These are phyloP conservation scores for Mus spretus DNA, from an alignment of 2,797 vertebrate species.

Conservation along the genomic window DNA sequence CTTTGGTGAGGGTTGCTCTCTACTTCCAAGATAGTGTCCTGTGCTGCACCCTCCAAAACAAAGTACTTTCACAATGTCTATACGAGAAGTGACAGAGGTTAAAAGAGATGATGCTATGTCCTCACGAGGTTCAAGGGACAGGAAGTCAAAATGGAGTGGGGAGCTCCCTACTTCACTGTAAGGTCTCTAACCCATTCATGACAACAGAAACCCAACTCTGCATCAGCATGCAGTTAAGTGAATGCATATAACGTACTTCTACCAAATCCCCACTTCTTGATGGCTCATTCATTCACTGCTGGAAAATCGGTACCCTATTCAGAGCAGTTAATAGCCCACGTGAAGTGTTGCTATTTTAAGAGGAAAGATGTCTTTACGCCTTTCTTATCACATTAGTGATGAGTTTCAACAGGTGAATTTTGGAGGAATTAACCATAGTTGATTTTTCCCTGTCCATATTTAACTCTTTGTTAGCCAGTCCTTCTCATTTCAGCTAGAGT, in stretches of 20 bases:
- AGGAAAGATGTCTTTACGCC: constrained; percentile 78
- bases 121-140: neutral
- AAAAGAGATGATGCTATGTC: neutral
- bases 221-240: constrained; percentile 80
- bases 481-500: neutral
- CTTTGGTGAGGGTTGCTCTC: neutral
- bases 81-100: neutral
- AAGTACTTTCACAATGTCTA: neutral
- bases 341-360: constrained; percentile 75
- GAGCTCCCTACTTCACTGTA: neutral
- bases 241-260: constrained; percentile 76
- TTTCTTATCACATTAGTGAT: constrained; percentile 36
- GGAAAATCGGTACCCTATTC: constrained; percentile 77
- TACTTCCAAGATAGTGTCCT: neutral
- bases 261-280: constrained; percentile 79
- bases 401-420: neutral
- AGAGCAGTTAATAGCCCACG: constrained; percentile 73
- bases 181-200: neutral
- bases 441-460: neutral
- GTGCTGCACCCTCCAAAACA: neutral
- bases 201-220: neutral
- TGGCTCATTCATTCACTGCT: constrained; percentile 77
- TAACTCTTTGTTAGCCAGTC: neutral
- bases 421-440: neutral
- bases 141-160: neutral